A percentile compares a stretch with the other conserved stretches of the same genome.
Evolutionary conservation across 1,140 invertebrate species (phyloP).

Genomic region (Drosophila takahashii): DNA sequence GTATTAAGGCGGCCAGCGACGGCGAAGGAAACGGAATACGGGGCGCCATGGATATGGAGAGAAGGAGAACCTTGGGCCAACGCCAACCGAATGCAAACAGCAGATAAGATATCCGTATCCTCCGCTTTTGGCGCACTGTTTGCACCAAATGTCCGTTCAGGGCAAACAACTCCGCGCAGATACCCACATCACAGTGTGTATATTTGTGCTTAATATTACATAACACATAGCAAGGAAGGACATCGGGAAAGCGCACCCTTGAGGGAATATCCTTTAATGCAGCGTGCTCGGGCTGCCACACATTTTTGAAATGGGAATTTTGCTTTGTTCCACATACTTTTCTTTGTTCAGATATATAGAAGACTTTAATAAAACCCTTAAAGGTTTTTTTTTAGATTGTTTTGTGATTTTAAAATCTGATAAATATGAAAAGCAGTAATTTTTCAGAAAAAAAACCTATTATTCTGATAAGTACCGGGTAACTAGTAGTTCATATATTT

Average conservation of each 20-base stretch:
- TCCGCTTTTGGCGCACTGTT: slow-evolving; percentile 69
- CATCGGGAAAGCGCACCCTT: slow-evolving; percentile 54
- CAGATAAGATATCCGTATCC: slow-evolving; percentile 83
- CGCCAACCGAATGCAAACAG: slow-evolving; percentile 74
- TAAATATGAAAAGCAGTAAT: too few species aligned
- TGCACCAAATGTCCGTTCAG: slow-evolving; percentile 66
- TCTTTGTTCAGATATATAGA: background rate
- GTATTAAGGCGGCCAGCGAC: slow-evolving; percentile 68
- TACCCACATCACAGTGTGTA: slow-evolving; percentile 16
- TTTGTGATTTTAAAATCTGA: background rate
- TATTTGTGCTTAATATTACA: slow-evolving; percentile 74
- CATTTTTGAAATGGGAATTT: slow-evolving; percentile 12
- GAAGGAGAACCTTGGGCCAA: slow-evolving; percentile 62
- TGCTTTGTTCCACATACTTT: background rate
- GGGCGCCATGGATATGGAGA: slow-evolving; percentile 42
- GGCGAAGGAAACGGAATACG: slow-evolving; percentile 49
- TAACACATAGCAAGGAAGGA: slow-evolving; percentile 44
- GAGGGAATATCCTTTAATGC: slow-evolving; percentile 63
- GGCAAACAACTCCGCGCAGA: slow-evolving; percentile 60
- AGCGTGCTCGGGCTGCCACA: slow-evolving; percentile 20
- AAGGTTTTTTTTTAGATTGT: background rate
- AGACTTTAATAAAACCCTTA: background rate
- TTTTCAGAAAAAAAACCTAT: too few species aligned
- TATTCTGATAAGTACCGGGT: background rate
- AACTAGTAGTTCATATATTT: background rate